Conservation (phyloP, 2,113 vertebrate genomes). For the Sphaerodactylus townsendi region DNA sequence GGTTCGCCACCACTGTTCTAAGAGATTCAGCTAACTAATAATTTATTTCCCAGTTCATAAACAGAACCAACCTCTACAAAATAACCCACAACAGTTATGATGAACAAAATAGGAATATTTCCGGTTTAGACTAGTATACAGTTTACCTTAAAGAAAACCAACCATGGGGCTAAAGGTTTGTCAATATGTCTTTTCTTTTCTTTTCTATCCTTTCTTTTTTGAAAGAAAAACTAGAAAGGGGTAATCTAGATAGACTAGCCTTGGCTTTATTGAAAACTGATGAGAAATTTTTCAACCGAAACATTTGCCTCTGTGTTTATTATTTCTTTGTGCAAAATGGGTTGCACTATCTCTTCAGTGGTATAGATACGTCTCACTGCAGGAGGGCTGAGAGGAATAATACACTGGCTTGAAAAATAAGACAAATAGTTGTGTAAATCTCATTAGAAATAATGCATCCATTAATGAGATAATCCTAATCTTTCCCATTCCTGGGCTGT, state of each 20-base stretch:
- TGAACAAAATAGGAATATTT: neutral
- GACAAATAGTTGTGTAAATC: conserved; percentile 34
- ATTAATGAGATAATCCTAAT: conserved; percentile 48
- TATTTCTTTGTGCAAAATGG: conserved; percentile 18
- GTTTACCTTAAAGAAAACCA: neutral
- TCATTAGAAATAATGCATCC: conserved; percentile 30
- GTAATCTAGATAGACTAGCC: conserved; percentile 11
- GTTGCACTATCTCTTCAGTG: neutral
- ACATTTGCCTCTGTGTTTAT: conserved; percentile 12
- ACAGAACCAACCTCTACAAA: neutral
- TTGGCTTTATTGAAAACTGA: neutral
- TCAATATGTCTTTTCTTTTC: conserved; percentile 2
- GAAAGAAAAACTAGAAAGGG: neutral
- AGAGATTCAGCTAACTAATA: neutral
- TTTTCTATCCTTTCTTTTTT: neutral
- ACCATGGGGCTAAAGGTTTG: neutral
- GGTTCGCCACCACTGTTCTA: too few relatives aligned
- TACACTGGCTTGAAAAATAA: conserved; percentile 25
- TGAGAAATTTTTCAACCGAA: conserved; percentile 7
- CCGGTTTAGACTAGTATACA: neutral
- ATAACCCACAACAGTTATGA: neutral
- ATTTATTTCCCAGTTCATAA: neutral
- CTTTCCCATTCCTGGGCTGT: conserved; percentile 25
- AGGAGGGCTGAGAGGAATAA: conserved; percentile 6
- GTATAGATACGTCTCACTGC: neutral